Evolutionary conservation across 2,797 vertebrate genomes (phyloP).

Genomic region (Cuculus canorus): DNA sequence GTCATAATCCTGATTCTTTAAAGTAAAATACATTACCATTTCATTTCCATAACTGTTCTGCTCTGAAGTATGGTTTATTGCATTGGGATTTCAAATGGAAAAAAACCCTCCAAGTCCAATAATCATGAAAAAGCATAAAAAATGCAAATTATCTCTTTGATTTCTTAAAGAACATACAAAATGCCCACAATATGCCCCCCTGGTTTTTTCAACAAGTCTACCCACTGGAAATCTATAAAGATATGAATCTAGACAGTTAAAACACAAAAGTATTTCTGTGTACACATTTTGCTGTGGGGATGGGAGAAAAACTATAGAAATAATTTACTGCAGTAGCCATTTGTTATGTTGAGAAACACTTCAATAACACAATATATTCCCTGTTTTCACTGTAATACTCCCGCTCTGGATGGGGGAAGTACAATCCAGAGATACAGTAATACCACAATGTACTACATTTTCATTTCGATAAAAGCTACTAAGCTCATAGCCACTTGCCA

Average conservation of each 20-base stretch:
- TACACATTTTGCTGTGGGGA: not conserved
- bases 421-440: not conserved
- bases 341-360: not conserved
- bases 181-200: not conserved
- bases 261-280: not conserved
- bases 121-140: not conserved
- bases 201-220: not conserved
- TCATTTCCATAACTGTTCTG: not conserved
- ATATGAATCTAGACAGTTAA: not conserved
- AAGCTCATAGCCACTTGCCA: not conserved
- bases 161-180: not conserved
- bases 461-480: not conserved
- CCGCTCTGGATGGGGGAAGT: not conserved
- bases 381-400: not conserved
- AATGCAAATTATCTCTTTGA: not conserved
- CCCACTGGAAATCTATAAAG: not conserved
- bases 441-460: too few species aligned
- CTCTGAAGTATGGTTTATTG: not conserved
- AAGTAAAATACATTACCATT: not conserved
- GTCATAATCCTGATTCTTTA: not conserved
- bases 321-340: not conserved
- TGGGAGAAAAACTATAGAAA: not conserved
- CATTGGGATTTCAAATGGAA: not conserved
- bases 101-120: not conserved
- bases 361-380: not conserved